phyloP scores from a whole-genome alignment of 2,113 vertebrate genomes.

The Catharus bicknelli region DNA sequence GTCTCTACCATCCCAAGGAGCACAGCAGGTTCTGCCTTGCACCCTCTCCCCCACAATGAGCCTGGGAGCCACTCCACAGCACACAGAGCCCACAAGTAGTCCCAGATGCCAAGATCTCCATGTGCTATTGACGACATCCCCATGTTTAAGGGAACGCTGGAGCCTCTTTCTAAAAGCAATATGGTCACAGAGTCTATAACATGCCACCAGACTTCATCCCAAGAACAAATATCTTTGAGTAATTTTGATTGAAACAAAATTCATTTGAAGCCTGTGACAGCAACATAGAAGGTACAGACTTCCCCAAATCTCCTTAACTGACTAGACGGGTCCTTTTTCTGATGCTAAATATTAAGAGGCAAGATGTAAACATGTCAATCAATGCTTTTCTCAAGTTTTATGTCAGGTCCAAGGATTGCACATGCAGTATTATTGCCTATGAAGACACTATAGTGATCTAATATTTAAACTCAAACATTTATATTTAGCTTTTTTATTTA shows the following conservation, averaged over 20 bases:
- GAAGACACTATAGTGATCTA: background rate
- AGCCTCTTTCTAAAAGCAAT: background rate
- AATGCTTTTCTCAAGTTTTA: background rate
- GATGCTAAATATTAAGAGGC: background rate
- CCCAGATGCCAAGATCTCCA: background rate
- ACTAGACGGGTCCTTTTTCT: background rate
- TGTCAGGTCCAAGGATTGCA: background rate
- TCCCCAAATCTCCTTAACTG: background rate
- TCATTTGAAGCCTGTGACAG: background rate
- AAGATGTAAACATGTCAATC: background rate
- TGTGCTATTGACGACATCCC: background rate
- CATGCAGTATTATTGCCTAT: background rate
- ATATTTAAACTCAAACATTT: background rate
- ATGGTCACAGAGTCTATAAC: background rate
- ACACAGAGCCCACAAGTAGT: accelerated
- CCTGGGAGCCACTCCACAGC: background rate
- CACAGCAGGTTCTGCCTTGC: background rate
- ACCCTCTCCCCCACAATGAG: background rate
- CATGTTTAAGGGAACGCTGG: background rate
- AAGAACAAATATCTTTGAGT: background rate
- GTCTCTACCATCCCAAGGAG: background rate
- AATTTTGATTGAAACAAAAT: background rate
- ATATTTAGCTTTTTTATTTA: background rate
- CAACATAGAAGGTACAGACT: background rate
- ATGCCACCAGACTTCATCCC: background rate